Evolutionary conservation across 2,797 vertebrate genomes (phyloP), one percentile per base, ranked within the genome.

Genomic region (Myiotriccus ornatus): DNA sequence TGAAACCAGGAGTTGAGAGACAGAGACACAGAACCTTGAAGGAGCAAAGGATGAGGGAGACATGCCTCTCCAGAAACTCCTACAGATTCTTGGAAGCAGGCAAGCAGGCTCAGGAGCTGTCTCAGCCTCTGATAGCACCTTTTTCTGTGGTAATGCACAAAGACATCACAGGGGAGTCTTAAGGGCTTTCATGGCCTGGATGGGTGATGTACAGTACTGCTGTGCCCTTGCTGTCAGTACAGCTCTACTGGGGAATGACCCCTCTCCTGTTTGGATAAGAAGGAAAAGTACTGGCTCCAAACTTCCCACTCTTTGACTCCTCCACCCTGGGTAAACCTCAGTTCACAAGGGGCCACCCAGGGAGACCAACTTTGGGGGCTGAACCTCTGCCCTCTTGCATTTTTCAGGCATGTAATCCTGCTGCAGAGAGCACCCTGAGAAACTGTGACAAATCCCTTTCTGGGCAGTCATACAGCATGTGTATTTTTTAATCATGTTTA

Each of bases 111-210:
- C 64, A 47, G 68, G 3, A 9, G 28, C 84, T 43, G 14, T n/a
- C 59, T 87, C 75, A 10, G 19, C 67, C 65, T 90, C 81, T 96
- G 94, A 94, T 52, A 95, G 77, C 71, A 74, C 56, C 67, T 93
- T 50, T 77, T 94, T 90, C 84, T 67, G 39, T 88, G 68, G 57
- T 81, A 92, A 81, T 28, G 4, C 30, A 64, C 14, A 68, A 57
- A 93, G 56, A 71, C 85, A 84, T 84, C 63, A 28, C 49, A 85
- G 24, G 44, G 44, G 65, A 92, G 41, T 88, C 16, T 23, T 37
- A 87, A 62, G 79, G 73, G 37, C 50, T 70, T 71, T 43, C 2
- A 0, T 65, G 67, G 69, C n/a, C 55, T 70, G 79, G 25, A 23
- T 5, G 14, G 59, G n/a, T 89, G 87, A 84, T 5, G 27, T 37